phyloP scores from a whole-genome alignment of 2,888 invertebrate species.

The Sarcophaga caerulescens region DNA sequence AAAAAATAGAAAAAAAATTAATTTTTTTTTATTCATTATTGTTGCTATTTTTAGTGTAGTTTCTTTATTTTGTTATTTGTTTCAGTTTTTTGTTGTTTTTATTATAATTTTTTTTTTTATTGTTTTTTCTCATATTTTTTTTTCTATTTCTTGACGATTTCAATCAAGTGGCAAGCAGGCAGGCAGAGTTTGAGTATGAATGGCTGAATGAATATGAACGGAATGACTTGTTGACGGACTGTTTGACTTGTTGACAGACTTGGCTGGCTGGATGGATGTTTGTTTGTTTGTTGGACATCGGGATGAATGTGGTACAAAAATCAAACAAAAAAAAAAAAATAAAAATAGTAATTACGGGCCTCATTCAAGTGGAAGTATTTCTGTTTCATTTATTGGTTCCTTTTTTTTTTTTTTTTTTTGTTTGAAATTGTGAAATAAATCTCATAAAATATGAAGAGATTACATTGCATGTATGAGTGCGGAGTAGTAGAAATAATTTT shows the following conservation, averaged over 20 bases:
- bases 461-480: no score
- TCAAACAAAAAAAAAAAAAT: neutral
- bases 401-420: neutral
- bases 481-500: no score
- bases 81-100: conserved; percentile 3
- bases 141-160: conserved; percentile 47
- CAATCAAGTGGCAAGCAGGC: conserved; percentile 43
- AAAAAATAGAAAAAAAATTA: conserved; percentile 21
- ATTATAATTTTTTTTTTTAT: neutral
- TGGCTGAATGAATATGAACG: conserved; percentile 9
- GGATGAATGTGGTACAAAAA: neutral
- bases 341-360: neutral
- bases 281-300: neutral
- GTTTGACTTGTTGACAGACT: neutral
- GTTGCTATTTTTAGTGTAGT: conserved; percentile 50
- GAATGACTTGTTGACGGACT: conserved; percentile 7
- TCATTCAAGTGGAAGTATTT: conserved; percentile 47
- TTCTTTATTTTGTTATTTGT: conserved; percentile 29
- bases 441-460: neutral
- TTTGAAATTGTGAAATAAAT: neutral
- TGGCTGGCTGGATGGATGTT: neutral
- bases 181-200: neutral
- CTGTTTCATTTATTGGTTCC: neutral
- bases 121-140: conserved; percentile 44
- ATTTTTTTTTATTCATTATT: conserved; percentile 18